These are phyloP conservation scores for Phalacrocorax pelagicus DNA, from an alignment of 2,113 vertebrate genomes.

Conservation along the genomic window DNA sequence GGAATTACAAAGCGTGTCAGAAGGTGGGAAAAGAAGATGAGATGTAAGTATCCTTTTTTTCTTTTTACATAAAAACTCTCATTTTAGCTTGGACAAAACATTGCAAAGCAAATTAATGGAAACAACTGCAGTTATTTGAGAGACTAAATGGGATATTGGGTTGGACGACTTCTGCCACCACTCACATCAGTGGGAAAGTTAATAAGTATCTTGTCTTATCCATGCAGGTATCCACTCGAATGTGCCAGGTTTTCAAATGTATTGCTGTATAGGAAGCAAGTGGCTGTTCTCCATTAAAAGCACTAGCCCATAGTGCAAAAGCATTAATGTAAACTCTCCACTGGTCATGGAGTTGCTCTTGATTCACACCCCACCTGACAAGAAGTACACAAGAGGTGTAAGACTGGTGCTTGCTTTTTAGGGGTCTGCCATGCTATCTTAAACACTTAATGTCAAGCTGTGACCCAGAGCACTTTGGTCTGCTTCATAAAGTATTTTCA, in stretches of 20 bases:
- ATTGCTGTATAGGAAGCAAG: neutral
- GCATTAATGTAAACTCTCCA: neutral
- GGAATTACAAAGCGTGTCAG: neutral
- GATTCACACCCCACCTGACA: neutral
- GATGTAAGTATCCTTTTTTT: slow-evolving; percentile 5
- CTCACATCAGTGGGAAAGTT: neutral
- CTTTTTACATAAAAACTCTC: neutral
- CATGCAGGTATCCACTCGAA: neutral
- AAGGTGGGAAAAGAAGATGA: neutral
- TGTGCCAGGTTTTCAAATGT: neutral
- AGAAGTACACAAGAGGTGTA: neutral
- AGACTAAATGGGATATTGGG: neutral
- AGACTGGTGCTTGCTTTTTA: slow-evolving; percentile 15
- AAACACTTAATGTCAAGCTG: neutral
- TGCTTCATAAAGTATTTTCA: neutral
- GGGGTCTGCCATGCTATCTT: neutral
- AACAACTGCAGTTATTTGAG: neutral
- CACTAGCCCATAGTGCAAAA: neutral
- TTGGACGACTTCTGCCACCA: neutral
- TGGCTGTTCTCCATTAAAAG: neutral
- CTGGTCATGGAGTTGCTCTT: neutral
- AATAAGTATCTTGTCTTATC: neutral
- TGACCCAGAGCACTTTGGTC: neutral
- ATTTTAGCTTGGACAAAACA: neutral
- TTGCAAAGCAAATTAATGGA: neutral